Evolutionary conservation across 1,140 invertebrate species (phyloP).

Genomic region (Oncopodura yosiiana): DNA sequence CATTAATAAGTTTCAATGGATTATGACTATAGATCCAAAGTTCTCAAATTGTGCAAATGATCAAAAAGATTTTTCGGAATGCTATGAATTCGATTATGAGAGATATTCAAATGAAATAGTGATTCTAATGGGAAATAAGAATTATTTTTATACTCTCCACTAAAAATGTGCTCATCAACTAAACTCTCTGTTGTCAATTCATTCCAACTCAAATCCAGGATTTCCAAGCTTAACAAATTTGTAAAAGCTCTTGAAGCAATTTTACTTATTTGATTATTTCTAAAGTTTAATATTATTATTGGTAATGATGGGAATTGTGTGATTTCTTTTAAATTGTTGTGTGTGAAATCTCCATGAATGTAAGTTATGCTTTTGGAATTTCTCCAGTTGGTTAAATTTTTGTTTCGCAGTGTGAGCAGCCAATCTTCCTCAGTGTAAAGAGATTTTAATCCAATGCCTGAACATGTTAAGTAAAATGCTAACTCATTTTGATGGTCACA

Average conservation of each 20-base stretch:
- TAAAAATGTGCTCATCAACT: conserved; percentile 16
- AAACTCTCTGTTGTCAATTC: conserved; percentile 7
- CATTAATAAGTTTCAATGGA: conserved; percentile 21
- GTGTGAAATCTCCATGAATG: conserved; percentile 12
- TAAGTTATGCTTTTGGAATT: neutral
- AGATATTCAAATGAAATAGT: conserved; percentile 17
- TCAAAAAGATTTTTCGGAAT: conserved; percentile 26
- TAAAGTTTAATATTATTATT: conserved; percentile 7
- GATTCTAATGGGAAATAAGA: conserved; percentile 23
- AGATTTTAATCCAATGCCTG: neutral
- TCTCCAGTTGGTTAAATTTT: neutral
- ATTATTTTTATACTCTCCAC: neutral
- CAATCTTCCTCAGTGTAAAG: conserved; percentile 13
- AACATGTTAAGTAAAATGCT: no score
- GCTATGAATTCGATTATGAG: conserved; percentile 20
- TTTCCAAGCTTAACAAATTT: conserved; percentile 9
- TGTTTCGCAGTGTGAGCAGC: neutral
- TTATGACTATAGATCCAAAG: conserved; percentile 31
- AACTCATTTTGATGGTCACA: no score
- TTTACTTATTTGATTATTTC: conserved; percentile 11
- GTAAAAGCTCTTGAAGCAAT: conserved; percentile 24
- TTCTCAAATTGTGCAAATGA: conserved; percentile 18
- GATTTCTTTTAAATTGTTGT: conserved; percentile 7
- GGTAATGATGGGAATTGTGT: conserved; percentile 17
- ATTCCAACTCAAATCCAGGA: conserved; percentile 28